Evolutionary conservation across 1,140 invertebrate species (phyloP).

Genomic region (Penaeus chinensis): DNA sequence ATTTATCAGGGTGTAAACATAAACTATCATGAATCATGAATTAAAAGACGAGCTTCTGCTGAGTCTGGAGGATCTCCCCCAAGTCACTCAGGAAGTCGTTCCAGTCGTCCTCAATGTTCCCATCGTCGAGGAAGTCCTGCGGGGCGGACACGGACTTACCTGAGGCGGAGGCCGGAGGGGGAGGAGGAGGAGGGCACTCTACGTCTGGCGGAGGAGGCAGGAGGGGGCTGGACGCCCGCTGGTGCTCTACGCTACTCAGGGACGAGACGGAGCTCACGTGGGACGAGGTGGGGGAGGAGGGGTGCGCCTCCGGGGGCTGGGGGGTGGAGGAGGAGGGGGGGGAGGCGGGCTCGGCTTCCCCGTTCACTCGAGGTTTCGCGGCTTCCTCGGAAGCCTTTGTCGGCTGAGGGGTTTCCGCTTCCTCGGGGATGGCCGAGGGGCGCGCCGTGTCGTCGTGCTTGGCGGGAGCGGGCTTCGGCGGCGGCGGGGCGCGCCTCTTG

Average conservation of each 20-base stretch:
- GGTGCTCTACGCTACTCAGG: too few relatives aligned
- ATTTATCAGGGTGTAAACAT: too few relatives aligned
- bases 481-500: conserved; percentile 65
- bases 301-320: background rate
- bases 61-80: conserved; percentile 32
- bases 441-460: background rate
- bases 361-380: background rate
- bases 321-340: conserved; percentile 12
- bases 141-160: conserved; percentile 34
- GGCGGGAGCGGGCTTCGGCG: conserved; percentile 49
- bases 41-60: conserved; percentile 42
- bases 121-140: conserved; percentile 22
- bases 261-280: too few relatives aligned
- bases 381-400: background rate
- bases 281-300: background rate
- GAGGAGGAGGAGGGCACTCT: background rate
- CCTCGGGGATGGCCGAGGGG: conserved; percentile 38
- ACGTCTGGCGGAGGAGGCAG: conserved; percentile 1
- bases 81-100: conserved; percentile 44
- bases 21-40: background rate
- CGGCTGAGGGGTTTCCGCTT: conserved; percentile 20
- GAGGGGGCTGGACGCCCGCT: background rate
- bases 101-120: conserved; percentile 44
- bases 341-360: background rate
- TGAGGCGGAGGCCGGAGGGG: conserved; percentile 29